phyloP scores from a whole-genome alignment of 2,113 vertebrate species.

The Oreochromis spilurus region DNA sequence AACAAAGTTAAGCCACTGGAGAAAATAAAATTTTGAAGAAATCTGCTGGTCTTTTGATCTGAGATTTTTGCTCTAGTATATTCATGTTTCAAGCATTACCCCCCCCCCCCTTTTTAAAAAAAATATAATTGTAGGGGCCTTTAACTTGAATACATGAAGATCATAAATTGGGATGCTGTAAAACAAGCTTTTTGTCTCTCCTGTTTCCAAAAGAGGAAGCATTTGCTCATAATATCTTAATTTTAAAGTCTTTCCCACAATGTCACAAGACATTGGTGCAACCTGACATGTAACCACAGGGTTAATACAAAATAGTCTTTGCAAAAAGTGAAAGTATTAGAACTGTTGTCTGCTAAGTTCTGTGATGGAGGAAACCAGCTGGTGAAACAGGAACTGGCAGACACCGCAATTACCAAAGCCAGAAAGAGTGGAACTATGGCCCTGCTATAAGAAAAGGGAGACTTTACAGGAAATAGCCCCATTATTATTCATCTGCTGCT shows the following conservation, averaged over 20 bases:
- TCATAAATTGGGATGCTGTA: not conserved
- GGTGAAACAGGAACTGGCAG: not conserved
- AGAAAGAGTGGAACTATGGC: not conserved
- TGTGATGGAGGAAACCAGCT: not conserved
- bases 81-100: not conserved
- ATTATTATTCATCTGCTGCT: not conserved
- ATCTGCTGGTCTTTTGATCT: not conserved
- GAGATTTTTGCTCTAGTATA: not conserved
- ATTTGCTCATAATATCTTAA: not conserved
- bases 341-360: not conserved
- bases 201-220: not conserved
- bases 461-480: not conserved
- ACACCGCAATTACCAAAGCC: not conserved
- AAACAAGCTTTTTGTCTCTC: not conserved
- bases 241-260: not conserved
- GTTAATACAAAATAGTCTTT: not conserved
- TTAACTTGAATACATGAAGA: not conserved
- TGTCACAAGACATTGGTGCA: not conserved
- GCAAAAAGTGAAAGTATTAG: not conserved
- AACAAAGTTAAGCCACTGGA: not conserved
- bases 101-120: no score
- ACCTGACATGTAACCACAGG: not conserved
- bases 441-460: not conserved
- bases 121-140: not conserved
- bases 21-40: not conserved